These are phyloP conservation scores for Lacanobia oleracea DNA, from an alignment of 2,888 invertebrate species.

Conservation along the genomic window DNA sequence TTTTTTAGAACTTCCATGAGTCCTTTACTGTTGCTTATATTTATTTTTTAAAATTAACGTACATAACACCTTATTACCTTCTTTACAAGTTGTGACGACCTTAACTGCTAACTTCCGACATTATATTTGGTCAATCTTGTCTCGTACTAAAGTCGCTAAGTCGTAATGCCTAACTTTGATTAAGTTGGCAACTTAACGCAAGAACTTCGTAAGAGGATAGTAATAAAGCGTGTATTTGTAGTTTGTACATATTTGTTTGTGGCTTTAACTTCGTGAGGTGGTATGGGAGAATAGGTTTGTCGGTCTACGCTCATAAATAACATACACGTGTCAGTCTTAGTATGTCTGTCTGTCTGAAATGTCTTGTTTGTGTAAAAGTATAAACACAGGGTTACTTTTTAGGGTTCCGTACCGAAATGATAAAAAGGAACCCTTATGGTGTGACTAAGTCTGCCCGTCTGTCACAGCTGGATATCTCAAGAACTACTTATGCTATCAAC, in stretches of 20 bases:
- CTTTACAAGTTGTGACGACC: not conserved
- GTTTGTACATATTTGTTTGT: slow-evolving; percentile 40
- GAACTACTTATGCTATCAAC: too few relatives aligned
- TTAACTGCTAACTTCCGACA: slow-evolving; percentile 16
- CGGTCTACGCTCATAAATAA: not conserved
- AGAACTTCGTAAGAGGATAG: slow-evolving; percentile 46
- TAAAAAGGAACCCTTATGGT: too few relatives aligned
- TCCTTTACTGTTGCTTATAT: too few relatives aligned
- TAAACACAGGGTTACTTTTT: not conserved
- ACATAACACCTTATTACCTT: too few relatives aligned
- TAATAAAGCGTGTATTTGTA: slow-evolving; percentile 43
- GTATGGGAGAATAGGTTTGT: slow-evolving; percentile 15
- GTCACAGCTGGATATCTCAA: too few relatives aligned
- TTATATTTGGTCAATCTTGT: slow-evolving; percentile 60
- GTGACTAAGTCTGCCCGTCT: too few relatives aligned
- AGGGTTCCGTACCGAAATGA: too few relatives aligned
- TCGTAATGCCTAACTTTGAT: slow-evolving; percentile 62
- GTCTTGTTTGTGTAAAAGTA: not conserved
- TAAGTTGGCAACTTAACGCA: slow-evolving; percentile 60
- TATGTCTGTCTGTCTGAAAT: not conserved
- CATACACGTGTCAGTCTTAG: too few relatives aligned
- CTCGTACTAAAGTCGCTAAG: slow-evolving; percentile 47
- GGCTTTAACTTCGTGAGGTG: slow-evolving; percentile 19
- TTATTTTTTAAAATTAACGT: too few relatives aligned
- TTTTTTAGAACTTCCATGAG: too few relatives aligned